Evolutionary conservation across 1,140 invertebrate genomes (phyloP).

Genomic region (Drosophila lacteicornis): DNA sequence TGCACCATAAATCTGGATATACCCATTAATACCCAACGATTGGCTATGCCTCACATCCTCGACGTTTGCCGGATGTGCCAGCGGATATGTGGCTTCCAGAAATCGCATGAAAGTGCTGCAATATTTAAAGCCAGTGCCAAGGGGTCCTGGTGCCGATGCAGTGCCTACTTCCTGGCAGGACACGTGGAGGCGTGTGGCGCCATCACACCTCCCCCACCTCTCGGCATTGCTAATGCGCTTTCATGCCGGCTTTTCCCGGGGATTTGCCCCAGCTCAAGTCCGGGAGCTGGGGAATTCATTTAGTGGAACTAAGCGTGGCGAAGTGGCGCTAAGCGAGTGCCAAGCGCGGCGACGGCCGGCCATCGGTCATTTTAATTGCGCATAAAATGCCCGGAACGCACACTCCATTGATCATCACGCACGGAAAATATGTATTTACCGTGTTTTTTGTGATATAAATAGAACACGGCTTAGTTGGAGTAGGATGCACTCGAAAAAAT

Average conservation of each 20-base stretch:
- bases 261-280: slow-evolving; percentile 28
- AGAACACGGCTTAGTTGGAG: slow-evolving; percentile 7
- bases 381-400: slow-evolving; percentile 54
- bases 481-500: slow-evolving; percentile 9
- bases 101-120: slow-evolving; percentile 56
- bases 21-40: slow-evolving; percentile 27
- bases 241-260: slow-evolving; percentile 2
- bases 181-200: slow-evolving; percentile 29
- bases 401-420: slow-evolving; percentile 35
- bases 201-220: slow-evolving; percentile 30
- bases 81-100: slow-evolving; percentile 55
- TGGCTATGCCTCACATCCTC: slow-evolving; percentile 1
- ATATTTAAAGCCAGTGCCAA: slow-evolving; percentile 46
- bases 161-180: slow-evolving; percentile 7
- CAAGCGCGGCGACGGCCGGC: slow-evolving; percentile 28
- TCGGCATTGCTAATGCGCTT: slow-evolving; percentile 53
- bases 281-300: slow-evolving; percentile 28
- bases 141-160: slow-evolving; percentile 1
- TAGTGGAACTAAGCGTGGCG: slow-evolving; percentile 19
- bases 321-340: slow-evolving; percentile 29
- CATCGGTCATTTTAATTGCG: slow-evolving; percentile 75
- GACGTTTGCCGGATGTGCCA: slow-evolving; percentile 42
- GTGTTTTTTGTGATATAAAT: slow-evolving; percentile 4
- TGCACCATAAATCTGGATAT: slow-evolving; percentile 33
- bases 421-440: slow-evolving; percentile 25